Conservation (phyloP, 1,140 invertebrate genomes). For the Epicauta chinensis region DNA sequence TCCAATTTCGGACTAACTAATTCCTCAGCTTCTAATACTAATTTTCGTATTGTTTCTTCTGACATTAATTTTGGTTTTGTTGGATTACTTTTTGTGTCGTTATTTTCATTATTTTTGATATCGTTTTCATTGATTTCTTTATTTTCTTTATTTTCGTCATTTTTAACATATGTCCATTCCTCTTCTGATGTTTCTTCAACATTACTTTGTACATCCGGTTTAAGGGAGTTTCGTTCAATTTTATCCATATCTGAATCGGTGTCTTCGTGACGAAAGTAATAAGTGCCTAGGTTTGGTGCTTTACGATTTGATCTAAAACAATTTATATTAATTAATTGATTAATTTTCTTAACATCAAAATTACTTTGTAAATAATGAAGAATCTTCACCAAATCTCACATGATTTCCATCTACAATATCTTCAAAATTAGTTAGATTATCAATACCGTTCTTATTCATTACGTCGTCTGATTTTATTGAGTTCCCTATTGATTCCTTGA, state of each 20-base stretch:
- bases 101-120: slow-evolving; percentile 37
- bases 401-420: slow-evolving; percentile 8
- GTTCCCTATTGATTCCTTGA: slow-evolving; percentile 2
- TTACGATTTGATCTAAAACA: slow-evolving; percentile 53
- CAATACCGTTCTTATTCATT: slow-evolving; percentile 15
- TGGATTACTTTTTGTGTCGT: slow-evolving; percentile 32
- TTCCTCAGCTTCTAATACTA: slow-evolving; percentile 66
- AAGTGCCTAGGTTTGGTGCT: slow-evolving; percentile 72
- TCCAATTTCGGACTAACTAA: slow-evolving; percentile 50
- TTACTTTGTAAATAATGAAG: slow-evolving; percentile 29
- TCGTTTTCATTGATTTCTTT: slow-evolving; percentile 40
- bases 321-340: neutral
- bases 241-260: slow-evolving; percentile 65
- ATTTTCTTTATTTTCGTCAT: slow-evolving; percentile 33
- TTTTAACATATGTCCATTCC: slow-evolving; percentile 61
- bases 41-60: slow-evolving; percentile 52
- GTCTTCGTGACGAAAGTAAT: slow-evolving; percentile 77
- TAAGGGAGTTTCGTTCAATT: slow-evolving; percentile 26
- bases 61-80: slow-evolving; percentile 25
- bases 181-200: slow-evolving; percentile 65
- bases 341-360: neutral
- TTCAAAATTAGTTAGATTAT: neutral
- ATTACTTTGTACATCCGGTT: slow-evolving; percentile 42
- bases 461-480: slow-evolving; percentile 9
- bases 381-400: slow-evolving; percentile 17